Evolutionary conservation across 35 echinoderm and acorn worm species (phyloP), one percentile per base, ranked within the genome.

Genomic region (Lytechinus variegatus): DNA sequence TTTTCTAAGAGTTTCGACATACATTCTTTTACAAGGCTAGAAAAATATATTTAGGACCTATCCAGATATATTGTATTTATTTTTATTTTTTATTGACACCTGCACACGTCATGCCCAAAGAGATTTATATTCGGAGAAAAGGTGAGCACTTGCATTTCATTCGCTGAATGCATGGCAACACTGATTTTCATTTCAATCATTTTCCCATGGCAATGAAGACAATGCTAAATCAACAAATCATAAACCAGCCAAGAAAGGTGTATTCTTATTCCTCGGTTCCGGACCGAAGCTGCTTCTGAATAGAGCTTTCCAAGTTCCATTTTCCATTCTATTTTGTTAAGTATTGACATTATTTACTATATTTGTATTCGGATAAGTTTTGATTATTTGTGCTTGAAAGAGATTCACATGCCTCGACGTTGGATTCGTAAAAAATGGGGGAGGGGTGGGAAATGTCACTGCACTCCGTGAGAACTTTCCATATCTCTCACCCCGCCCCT

Each of bases 241-340:
- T 79, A 24, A 79, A 79, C 19, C 14, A 79, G 66, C n/a, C 66
- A n/a, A n/a, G 66, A 79, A 79, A 24, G n/a, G 61, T 4, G 19
- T 79, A 79, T 79, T 79, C 66, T 79, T 79, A 79, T 79, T 79
- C n/a, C 66, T 79, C 66, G n/a, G 66, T 79, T 79, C 66, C 66
- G 66, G 66, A 79, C 66, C 66, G n/a, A 4, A 79, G 66, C 19
- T n/a, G 66, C 12, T 79, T 7, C 12, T 79, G 66, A 79, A 79
- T 21, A 21, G 10, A 60, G 10, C 2, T 3, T 60, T 60, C 2
- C 33, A 44, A 44, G 33, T 44, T 44, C 33, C 2, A 44, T 44
- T 44, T 60, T 16, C 10, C 16, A 60, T 60, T 60, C 8, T 71
- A 21, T 14, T 71, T 71, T 71, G 61, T 21, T 14, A 21, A 71